These are phyloP conservation scores for Muscicapa adusta DNA, from an alignment of 2,113 vertebrate species.

Conservation along the genomic window DNA sequence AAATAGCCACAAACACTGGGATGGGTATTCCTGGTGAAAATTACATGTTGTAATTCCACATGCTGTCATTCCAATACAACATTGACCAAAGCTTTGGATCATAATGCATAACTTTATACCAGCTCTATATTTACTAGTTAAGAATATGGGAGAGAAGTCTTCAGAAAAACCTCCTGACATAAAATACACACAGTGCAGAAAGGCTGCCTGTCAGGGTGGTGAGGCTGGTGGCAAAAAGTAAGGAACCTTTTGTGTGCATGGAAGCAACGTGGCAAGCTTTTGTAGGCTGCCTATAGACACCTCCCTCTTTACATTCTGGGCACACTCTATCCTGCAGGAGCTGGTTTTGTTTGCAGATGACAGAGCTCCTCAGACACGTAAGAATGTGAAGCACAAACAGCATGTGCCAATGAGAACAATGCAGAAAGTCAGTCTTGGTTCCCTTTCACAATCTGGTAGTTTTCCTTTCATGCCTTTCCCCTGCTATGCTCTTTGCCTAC, in stretches of 20 bases:
- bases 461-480: neutral
- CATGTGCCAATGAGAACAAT: conserved; percentile 3
- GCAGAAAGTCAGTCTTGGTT: neutral
- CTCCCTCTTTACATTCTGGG: neutral
- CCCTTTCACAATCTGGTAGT: neutral
- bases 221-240: neutral
- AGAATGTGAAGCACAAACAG: conserved; percentile 5
- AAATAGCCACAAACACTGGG: neutral
- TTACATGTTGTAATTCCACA: neutral
- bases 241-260: neutral
- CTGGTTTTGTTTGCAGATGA: conserved; percentile 29
- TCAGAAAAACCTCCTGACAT: neutral
- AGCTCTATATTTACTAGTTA: neutral
- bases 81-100: neutral
- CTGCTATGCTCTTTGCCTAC: neutral
- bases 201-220: neutral
- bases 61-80: neutral
- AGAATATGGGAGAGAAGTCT: neutral
- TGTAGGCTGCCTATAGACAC: neutral
- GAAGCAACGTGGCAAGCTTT: neutral
- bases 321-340: neutral
- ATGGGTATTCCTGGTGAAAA: neutral
- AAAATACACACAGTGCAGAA: neutral
- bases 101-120: neutral
- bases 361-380: neutral